These are phyloP conservation scores for Camelus bactrianus DNA, from an alignment of 2,113 vertebrate species.

Conservation along the genomic window DNA sequence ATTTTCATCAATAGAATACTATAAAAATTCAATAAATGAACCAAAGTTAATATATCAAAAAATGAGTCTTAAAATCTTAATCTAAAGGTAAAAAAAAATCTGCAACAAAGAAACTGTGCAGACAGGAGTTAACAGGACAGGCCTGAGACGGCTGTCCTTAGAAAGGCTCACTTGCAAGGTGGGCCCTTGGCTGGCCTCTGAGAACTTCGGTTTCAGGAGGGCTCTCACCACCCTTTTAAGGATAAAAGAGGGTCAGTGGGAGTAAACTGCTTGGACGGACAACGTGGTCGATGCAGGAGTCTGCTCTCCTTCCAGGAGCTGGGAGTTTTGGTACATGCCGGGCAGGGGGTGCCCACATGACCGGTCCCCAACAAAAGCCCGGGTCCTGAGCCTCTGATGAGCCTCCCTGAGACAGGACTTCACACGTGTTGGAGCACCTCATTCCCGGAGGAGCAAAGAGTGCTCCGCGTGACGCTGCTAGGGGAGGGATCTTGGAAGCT, in stretches of 20 bases:
- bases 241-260: not conserved
- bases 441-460: fast-evolving
- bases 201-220: not conserved
- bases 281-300: no score
- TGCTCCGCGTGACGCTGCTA: no score
- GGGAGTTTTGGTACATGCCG: fast-evolving
- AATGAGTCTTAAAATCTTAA: not conserved
- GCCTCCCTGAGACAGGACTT: not conserved
- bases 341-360: fast-evolving
- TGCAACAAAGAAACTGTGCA: no score
- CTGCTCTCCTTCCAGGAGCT: not conserved
- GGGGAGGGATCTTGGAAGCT: not conserved
- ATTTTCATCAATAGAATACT: not conserved
- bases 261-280: not conserved
- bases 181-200: not conserved
- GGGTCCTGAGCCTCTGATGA: not conserved
- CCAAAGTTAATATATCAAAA: not conserved
- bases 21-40: not conserved
- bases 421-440: fast-evolving
- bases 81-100: not conserved
- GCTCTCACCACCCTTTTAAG: no score
- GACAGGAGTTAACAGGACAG: fast-evolving
- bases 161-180: not conserved
- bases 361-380: fast-evolving
- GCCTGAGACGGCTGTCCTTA: no score